phyloP scores from a whole-genome alignment of 2,113 vertebrate species.

The Chrysemys picta region DNA sequence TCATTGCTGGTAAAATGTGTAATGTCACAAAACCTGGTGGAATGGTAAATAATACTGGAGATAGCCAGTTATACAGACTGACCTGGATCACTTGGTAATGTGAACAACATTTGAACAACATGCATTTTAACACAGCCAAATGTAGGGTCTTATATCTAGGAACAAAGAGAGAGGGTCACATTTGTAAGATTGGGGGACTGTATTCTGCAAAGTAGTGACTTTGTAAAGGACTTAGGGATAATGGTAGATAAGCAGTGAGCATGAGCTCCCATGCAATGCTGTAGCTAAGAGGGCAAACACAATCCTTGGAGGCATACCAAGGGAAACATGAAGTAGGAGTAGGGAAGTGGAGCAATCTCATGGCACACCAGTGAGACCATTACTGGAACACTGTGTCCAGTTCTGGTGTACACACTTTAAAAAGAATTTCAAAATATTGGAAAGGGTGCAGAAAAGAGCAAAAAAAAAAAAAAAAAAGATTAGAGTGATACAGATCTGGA shows the following conservation, averaged over 20 bases:
- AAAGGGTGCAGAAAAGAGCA: neutral
- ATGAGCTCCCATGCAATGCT: conserved; percentile 25
- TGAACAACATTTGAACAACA: conserved; percentile 32
- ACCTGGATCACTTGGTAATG: conserved; percentile 51
- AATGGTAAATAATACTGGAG: neutral
- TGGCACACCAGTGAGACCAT: neutral
- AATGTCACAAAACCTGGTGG: neutral
- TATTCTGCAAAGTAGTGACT: neutral
- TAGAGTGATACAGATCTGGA: too few relatives aligned
- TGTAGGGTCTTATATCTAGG: neutral
- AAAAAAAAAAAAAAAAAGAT: neutral
- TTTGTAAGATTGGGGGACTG: conserved; percentile 3
- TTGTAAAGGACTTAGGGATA: neutral
- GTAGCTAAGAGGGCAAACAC: conserved; percentile 21
- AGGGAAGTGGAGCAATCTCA: neutral
- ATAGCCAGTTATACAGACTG: conserved; percentile 18
- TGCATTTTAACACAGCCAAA: conserved; percentile 58
- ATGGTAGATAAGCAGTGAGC: conserved; percentile 3
- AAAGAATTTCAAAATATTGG: conserved; percentile 1
- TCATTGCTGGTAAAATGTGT: conserved; percentile 46
- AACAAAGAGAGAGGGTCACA: neutral
- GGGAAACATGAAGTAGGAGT: conserved; percentile 17
- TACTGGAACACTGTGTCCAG: neutral
- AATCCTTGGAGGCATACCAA: neutral
- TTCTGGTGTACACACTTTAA: neutral